A percentile compares a stretch with the other conserved stretches of the same genome.
Conservation (phyloP, 37 sponge, comb jelly and placozoan species). For the Geodia barretti region DNA sequence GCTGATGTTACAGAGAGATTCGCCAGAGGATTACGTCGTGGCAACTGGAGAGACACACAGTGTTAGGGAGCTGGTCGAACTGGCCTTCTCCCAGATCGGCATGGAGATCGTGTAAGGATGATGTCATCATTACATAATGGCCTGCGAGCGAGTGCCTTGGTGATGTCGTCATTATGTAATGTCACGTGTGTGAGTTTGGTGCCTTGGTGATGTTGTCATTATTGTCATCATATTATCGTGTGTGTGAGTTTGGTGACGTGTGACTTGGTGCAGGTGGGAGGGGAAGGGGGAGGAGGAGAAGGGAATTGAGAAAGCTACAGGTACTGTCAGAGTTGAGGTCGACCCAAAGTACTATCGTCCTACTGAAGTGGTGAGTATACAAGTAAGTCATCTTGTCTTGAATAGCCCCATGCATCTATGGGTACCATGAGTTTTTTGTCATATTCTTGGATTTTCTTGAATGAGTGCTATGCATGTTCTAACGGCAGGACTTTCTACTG, state of each 20-base stretch:
- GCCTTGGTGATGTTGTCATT: no score
- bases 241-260: background rate
- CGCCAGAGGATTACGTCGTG: conserved; percentile 84
- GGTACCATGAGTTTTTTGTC: no score
- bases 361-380: conserved; percentile 95
- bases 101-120: conserved; percentile 70
- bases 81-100: conserved; percentile 71
- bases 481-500: conserved; percentile 67
- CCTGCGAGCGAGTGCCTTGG: background rate
- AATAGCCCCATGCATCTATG: no score
- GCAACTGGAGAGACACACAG: conserved; percentile 89
- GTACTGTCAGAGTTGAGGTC: conserved; percentile 75
- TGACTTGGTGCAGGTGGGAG: conserved; percentile 68
- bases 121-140: no score
- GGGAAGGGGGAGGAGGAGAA: conserved; percentile 82
- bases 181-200: no score
- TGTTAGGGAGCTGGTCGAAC: conserved; percentile 85
- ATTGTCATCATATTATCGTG: no score
- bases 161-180: no score
- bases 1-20: conserved; percentile 90
- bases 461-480: no score
- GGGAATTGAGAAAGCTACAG: conserved; percentile 73
- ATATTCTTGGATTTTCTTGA: no score
- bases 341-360: conserved; percentile 87
- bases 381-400: no score